Base-by-base conservation (phyloP, 2,797 vertebrate species). In the Leptodactylus fallax region DNA sequence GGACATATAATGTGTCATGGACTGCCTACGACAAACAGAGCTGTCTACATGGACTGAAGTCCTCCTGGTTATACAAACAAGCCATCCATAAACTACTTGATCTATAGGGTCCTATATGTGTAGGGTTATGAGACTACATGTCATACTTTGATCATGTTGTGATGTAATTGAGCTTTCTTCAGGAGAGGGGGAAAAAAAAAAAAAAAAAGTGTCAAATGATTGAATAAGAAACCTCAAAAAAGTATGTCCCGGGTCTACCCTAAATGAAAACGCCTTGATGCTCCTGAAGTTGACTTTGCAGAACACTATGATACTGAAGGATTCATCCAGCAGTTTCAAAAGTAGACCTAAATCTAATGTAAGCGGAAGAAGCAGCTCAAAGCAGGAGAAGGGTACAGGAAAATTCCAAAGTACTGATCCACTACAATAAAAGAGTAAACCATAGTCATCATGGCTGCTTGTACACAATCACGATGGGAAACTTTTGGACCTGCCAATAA, bases 341-440 rank as follows among this genome's bases (percentile, higher is more conserved):
- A 23, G 12, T 23, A 51, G 74, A 77, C 21, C 49, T 36, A 4
- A 12, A 53, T 13, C 6, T 13, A 17, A 49, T 13, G 8, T 7
- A 23, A 51, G 45, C 6, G 21, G 45, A n/a, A 19, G 47, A 76
- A n/a, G 72, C 5, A 76, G 47, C 19, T 23, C 74, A 51, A 53
- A 77, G n/a, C 74, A 6, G 49, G 49, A 77, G 74, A 77, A 77
- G 74, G 74, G 74, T 77, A 77, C 2, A 45, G 53, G 74, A 77
- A 77, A 77, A 53, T 77, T 77, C 49, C 74, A 77, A 23, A 53
- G 74, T 77, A n/a, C 14, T 53, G 47, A 11, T 77, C 74, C 47
- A 53, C 49, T 49, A 53, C 12, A 17, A 49, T 27, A 1, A 27
- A 69, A 25, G 23, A 69, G 11, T 27, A 69, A 69, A 69, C 13